Evolutionary conservation across 1,140 invertebrate species (phyloP), one percentile per base, ranked within the genome.

Genomic region (Drosophila nasuta): DNA sequence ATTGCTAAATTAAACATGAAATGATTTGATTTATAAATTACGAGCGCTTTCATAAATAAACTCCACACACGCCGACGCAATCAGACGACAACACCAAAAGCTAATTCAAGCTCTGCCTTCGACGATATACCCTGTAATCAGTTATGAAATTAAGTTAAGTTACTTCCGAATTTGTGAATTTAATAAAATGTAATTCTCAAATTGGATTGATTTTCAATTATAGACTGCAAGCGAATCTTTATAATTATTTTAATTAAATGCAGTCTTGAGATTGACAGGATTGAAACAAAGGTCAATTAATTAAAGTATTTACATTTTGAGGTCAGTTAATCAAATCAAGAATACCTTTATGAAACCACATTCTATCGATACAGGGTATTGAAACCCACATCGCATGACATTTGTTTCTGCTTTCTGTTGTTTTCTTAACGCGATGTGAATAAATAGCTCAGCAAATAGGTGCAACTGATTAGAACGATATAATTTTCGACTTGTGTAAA

Each of bases 391-490:
- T 20, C 15, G 10, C 20, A 46, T 70, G 59, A 64, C 68, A 62
- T n/a, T 43, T 69, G 77, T 13, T 66, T 43, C 28, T 43, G 45
- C 28, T 49, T 35, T n/a, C 15, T 25, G 57, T 30, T 59, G 54
- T 54, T 65, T 76, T 54, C 56, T 49, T 52, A 45, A 51, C 48
- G 17, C 30, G 35, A 72, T 58, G 56, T 59, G 65, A 67, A 74
- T 68, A 60, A 69, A 70, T 78, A 66, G 68, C 56, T 33, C 56
- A 41, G 56, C 79, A 86, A 79, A 82, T 83, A 74, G 79, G 60
- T 51, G 51, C 49, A 79, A 82, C 43, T 74, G 62, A 82, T 79
- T 88, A 88, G 62, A 71, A 49, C 60, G 45, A 67, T 85, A 75
- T 52, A 30, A 72, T 75, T 81, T 67, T 35, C 46, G 66, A 20